Base-by-base conservation (phyloP, 2,797 vertebrate genomes). In the Passerculus sandwichensis region DNA sequence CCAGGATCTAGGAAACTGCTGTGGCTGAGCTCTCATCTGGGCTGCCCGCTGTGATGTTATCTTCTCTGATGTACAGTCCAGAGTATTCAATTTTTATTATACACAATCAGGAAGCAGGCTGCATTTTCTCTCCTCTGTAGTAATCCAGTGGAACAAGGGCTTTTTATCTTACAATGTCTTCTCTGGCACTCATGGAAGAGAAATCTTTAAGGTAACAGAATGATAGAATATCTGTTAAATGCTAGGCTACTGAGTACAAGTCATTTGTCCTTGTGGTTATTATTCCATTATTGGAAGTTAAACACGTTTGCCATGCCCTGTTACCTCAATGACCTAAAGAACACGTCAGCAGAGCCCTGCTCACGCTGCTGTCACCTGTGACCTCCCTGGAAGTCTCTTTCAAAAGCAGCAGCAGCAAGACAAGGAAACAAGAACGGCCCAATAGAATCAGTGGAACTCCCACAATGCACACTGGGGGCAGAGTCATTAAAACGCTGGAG, bases 401-500 rank as follows among this genome's bases (percentile, higher is more conserved):
- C 71, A 79, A 73, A 78, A 57, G 64, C 4, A 85, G 44, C n/a
- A 75, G 27, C 53, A 89, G 26, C 47, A 73, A 91, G 64, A 56
- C 47, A 67, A 65, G 48, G 40, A 75, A 96, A 94, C 48, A 59
- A 78, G 38, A 72, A 85, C 22, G 7, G 10, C 12, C 10, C 44
- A 42, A 71, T 13, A 79, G 60, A 84, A 59, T 57, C 32, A 75
- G 51, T 34, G 42, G 67, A 78, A 81, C 27, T 93, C 34, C 51
- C 45, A 94, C 50, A 73, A 83, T 0, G 1, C 2, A 5, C 16
- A 59, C 36, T 0, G 0, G 13, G 72, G 50, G 51, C 42, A 93
- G 25, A 87, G 60, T 64, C 69, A 94, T 92, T 85, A 86, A 95
- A 85, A 92, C 38, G 60, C 59, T 89, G 78, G 45, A 93, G 76